phyloP scores from a whole-genome alignment of 2,888 invertebrate genomes.

The Aspidiotus destructor region DNA sequence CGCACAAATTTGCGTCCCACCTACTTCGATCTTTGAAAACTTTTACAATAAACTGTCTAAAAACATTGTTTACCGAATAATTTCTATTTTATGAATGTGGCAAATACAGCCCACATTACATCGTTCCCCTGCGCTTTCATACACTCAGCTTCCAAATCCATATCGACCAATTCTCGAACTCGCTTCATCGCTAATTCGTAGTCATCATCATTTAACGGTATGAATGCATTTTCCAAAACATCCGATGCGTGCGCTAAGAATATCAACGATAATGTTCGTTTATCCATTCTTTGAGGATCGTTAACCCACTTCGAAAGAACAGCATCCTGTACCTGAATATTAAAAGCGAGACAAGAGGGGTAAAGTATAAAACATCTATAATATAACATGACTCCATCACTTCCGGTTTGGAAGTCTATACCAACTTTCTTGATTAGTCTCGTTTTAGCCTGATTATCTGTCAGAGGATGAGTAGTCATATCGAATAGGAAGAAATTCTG shows the following conservation, averaged over 20 bases:
- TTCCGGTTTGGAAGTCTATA: background rate
- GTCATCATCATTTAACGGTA: constrained; percentile 91
- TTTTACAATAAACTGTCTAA: too few relatives aligned
- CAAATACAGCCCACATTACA: constrained; percentile 98
- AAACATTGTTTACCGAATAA: too few relatives aligned
- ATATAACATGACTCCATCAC: background rate
- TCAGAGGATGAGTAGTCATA: constrained; percentile 99
- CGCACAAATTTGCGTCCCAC: too few relatives aligned
- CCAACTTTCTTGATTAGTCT: constrained; percentile 91
- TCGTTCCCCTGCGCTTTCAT: constrained; percentile 82
- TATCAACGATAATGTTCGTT: constrained; percentile 82
- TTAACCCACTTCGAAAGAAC: constrained; percentile 93
- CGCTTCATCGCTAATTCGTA: constrained; percentile 97
- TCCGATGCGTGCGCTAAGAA: constrained; percentile 96
- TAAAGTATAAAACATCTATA: background rate
- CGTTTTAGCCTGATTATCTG: constrained; percentile 88
- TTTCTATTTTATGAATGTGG: constrained; percentile 87
- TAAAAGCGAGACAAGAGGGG: background rate
- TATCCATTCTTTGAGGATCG: constrained; percentile 95
- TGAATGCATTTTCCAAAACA: constrained; percentile 98
- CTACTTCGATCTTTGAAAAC: too few relatives aligned
- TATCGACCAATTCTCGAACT: constrained; percentile 86
- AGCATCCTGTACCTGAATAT: constrained; percentile 84
- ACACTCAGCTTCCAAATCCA: constrained; percentile 93
- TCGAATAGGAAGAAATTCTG: constrained; percentile 99